These are phyloP conservation scores for Amphipyra tragopoginis DNA, from an alignment of 2,888 invertebrate genomes.

Conservation along the genomic window DNA sequence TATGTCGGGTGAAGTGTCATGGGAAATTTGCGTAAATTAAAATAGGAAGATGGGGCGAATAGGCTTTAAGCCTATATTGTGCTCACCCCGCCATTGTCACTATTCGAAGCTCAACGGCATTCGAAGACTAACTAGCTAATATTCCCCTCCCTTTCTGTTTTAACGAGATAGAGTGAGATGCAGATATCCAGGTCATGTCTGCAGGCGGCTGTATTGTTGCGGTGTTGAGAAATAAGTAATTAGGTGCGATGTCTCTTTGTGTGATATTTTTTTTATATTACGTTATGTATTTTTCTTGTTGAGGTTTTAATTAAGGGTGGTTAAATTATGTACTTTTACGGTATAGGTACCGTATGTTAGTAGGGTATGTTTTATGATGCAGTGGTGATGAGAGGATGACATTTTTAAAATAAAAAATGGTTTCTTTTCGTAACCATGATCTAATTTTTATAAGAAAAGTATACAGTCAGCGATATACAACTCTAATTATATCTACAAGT, in stretches of 20 bases:
- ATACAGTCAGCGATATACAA: no score
- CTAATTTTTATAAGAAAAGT: no score
- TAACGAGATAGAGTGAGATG: conserved; percentile 46
- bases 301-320: conserved; percentile 61
- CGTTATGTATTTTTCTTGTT: conserved; percentile 58
- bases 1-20: conserved; percentile 88
- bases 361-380: background rate
- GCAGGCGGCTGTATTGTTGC: conserved; percentile 78
- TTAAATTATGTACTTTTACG: conserved; percentile 19
- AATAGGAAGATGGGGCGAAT: conserved; percentile 89
- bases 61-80: conserved; percentile 82
- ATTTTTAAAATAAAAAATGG: conserved; percentile 1
- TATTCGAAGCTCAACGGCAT: conserved; percentile 73
- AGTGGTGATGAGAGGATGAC: conserved; percentile 5
- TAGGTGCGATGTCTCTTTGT: conserved; percentile 79
- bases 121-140: conserved; percentile 82
- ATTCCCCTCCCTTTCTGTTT: conserved; percentile 51
- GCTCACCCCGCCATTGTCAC: conserved; percentile 79
- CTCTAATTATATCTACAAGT: no score
- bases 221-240: conserved; percentile 84
- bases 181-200: conserved; percentile 70
- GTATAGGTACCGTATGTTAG: conserved; percentile 12
- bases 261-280: conserved; percentile 61
- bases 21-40: conserved; percentile 91
- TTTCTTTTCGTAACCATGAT: background rate